Evolutionary conservation across 2,888 invertebrate genomes (phyloP).

Genomic region (Plebejus melissa): DNA sequence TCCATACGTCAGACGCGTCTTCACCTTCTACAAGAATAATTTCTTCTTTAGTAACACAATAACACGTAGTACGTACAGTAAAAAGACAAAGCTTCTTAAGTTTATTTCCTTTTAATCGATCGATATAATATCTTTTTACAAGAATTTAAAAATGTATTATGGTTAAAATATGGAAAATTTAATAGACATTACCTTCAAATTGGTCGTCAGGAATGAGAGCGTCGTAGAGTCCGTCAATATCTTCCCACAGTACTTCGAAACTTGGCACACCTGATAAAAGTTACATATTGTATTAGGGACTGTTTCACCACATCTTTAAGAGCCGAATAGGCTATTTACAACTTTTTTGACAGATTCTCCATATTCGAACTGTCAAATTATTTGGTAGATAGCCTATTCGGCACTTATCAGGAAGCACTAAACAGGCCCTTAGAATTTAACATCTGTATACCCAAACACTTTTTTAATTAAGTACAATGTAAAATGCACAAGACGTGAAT

Average conservation of each 20-base stretch:
- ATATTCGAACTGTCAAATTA: too few relatives aligned
- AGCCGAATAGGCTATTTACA: too few relatives aligned
- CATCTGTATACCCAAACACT: background rate
- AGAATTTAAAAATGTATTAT: background rate
- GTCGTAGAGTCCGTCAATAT: constrained; percentile 76
- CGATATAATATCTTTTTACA: too few relatives aligned
- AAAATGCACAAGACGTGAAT: too few relatives aligned
- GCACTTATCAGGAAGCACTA: too few relatives aligned
- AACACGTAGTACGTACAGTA: background rate
- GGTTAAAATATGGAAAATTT: background rate
- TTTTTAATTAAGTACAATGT: background rate
- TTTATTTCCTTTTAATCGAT: too few relatives aligned
- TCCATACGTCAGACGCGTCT: constrained; percentile 76
- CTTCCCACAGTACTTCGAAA: constrained; percentile 86
- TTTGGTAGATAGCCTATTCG: too few relatives aligned
- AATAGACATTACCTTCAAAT: constrained; percentile 57
- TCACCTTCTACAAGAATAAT: constrained; percentile 53
- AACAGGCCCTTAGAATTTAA: background rate
- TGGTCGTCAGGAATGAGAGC: constrained; percentile 81
- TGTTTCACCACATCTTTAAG: too few relatives aligned
- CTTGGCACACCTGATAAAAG: constrained; percentile 79
- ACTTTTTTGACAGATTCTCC: too few relatives aligned
- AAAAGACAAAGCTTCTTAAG: background rate
- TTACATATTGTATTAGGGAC: background rate
- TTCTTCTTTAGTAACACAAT: constrained; percentile 1